Evolutionary conservation across 2,888 invertebrate species (phyloP).

Genomic region (Vanessa cardui): DNA sequence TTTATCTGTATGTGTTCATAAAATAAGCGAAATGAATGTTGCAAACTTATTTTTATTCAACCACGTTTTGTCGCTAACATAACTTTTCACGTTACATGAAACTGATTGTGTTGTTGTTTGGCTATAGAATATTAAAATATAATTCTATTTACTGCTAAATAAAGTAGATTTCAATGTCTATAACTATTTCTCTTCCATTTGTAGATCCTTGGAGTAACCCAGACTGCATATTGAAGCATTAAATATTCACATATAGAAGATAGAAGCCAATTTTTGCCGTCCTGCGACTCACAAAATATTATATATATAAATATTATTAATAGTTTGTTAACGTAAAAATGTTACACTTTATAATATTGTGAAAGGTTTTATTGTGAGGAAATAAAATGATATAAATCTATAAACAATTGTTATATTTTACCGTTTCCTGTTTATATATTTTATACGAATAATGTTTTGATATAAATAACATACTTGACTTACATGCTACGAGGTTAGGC

Average conservation of each 20-base stretch:
- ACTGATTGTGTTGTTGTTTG: constrained; percentile 3
- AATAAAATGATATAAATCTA: constrained; percentile 1
- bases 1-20: too few relatives aligned
- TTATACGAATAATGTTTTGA: background rate
- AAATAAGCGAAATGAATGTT: too few relatives aligned
- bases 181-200: constrained; percentile 36
- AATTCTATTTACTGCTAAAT: constrained; percentile 4
- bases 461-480: background rate
- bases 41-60: constrained; percentile 9
- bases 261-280: constrained; percentile 23
- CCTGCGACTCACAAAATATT: constrained; percentile 13
- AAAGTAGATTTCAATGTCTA: background rate
- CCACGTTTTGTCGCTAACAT: constrained; percentile 4
- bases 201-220: constrained; percentile 48
- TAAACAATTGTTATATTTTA: background rate
- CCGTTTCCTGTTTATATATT: background rate
- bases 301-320: background rate
- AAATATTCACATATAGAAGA: constrained; percentile 22
- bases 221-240: constrained; percentile 45
- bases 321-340: background rate
- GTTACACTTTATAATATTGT: constrained; percentile 1
- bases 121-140: constrained; percentile 2
- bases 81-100: background rate
- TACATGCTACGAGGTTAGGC: too few relatives aligned
- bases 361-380: background rate